Percentiles rank a stretch among this genome's conserved stretches.
phyloP scores from a whole-genome alignment of 2,113 vertebrate genomes.

The Oriolus oriolus region DNA sequence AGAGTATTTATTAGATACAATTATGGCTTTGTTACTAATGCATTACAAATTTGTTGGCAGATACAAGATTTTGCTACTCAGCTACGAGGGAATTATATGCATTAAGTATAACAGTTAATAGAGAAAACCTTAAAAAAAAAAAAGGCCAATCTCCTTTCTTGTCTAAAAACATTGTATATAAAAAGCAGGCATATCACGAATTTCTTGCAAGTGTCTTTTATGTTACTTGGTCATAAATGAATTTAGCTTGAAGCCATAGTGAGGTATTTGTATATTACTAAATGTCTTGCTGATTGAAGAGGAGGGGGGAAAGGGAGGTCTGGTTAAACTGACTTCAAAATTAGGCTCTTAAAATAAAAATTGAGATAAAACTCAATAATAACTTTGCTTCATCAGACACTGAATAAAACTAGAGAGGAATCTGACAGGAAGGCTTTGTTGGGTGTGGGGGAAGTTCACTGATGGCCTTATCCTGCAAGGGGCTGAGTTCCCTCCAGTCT shows the following conservation, averaged over 20 bases:
- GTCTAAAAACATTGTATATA: not conserved
- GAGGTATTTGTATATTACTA: not conserved
- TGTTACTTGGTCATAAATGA: not conserved
- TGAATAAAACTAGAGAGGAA: not conserved
- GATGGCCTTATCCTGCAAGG: not conserved
- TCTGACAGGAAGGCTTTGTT: not conserved
- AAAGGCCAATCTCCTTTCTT: not conserved
- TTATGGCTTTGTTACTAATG: not conserved
- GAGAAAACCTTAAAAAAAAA: not conserved
- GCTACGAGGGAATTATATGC: not conserved
- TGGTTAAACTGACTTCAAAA: not conserved
- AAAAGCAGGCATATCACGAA: not conserved
- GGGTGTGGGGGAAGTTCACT: not conserved
- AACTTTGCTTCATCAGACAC: not conserved
- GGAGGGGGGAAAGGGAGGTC: not conserved
- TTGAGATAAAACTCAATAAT: not conserved
- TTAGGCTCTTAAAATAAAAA: not conserved
- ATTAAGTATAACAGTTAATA: not conserved
- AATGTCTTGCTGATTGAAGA: not conserved
- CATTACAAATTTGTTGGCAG: not conserved
- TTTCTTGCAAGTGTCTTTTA: not conserved
- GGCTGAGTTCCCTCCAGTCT: not conserved
- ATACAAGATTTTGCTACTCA: not conserved
- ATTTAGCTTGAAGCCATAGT: not conserved
- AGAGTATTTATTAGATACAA: conserved; percentile 6